Conservation (phyloP, 2,797 vertebrate genomes). For the Peromyscus melanophrys region DNA sequence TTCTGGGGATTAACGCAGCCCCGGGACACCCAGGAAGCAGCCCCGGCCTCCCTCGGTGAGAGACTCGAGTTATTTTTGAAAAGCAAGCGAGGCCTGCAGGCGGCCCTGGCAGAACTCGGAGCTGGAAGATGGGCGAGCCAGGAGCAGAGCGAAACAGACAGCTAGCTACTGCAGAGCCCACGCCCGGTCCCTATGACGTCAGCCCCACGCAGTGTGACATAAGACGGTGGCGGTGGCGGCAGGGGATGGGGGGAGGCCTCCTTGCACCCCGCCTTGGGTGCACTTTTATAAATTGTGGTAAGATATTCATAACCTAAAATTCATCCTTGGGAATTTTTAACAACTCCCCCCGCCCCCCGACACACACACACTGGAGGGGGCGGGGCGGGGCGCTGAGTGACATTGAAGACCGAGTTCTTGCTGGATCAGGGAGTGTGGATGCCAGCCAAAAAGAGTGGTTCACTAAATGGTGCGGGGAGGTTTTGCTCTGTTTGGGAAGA, state of each 20-base stretch:
- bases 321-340: slow-evolving; percentile 49
- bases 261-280: slow-evolving; percentile 8
- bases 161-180: slow-evolving; percentile 66
- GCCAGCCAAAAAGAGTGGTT: slow-evolving; percentile 64
- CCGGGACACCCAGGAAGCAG: slow-evolving; percentile 70
- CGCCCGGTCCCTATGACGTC: slow-evolving; percentile 68
- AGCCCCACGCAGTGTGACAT: slow-evolving; percentile 72
- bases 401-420: slow-evolving; percentile 7
- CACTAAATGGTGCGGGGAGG: slow-evolving; percentile 51
- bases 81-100: slow-evolving; percentile 78
- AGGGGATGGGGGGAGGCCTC: not conserved
- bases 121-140: slow-evolving; percentile 60
- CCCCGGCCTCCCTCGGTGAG: slow-evolving; percentile 37
- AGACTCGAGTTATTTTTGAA: slow-evolving; percentile 81
- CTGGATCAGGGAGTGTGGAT: slow-evolving; percentile 3
- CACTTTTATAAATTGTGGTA: slow-evolving; percentile 53
- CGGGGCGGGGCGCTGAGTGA: slow-evolving; percentile 2
- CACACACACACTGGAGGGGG: too few relatives aligned
- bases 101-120: slow-evolving; percentile 76
- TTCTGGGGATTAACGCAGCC: slow-evolving; percentile 49
- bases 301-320: slow-evolving; percentile 43
- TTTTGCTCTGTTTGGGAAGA: slow-evolving; percentile 56
- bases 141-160: slow-evolving; percentile 76
- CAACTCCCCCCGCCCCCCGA: not conserved
- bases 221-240: not conserved